phyloP scores from a whole-genome alignment of 2,888 invertebrate species.

The Lordiphosa fenestrarum region DNA sequence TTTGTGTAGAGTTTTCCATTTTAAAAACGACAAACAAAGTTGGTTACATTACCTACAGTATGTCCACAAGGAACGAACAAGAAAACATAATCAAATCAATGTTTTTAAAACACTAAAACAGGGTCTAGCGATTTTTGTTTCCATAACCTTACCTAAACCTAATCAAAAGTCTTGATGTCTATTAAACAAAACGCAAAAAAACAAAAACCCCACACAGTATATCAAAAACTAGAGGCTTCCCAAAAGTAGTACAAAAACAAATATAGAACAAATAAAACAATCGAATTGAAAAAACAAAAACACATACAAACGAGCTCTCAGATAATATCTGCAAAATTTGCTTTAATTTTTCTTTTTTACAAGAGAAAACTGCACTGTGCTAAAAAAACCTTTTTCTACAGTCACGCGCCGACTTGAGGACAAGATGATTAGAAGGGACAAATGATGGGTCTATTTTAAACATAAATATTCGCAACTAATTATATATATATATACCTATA shows the following conservation, averaged over 20 bases:
- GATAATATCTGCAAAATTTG: constrained; percentile 40
- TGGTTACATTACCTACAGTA: constrained; percentile 43
- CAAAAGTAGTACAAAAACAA: constrained; percentile 61
- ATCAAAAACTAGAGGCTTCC: constrained; percentile 69
- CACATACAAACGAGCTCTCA: constrained; percentile 57
- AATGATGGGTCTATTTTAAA: constrained; percentile 39
- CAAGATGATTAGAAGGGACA: constrained; percentile 22
- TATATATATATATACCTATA: constrained; percentile 19
- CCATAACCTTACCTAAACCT: constrained; percentile 14
- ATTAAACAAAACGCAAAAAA: constrained; percentile 33
- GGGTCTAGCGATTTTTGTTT: constrained; percentile 50
- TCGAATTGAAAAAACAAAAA: constrained; percentile 18
- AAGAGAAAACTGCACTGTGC: constrained; percentile 14
- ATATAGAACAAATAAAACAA: constrained; percentile 19
- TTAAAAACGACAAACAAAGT: constrained; percentile 27
- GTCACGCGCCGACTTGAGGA: constrained; percentile 28
- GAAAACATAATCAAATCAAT: constrained; percentile 65
- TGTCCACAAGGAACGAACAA: constrained; percentile 22
- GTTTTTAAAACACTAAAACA: constrained; percentile 52
- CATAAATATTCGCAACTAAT: constrained; percentile 38
- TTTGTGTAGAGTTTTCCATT: constrained; percentile 53
- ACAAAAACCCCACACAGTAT: constrained; percentile 34
- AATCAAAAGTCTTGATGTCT: constrained; percentile 41
- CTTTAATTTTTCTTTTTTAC: constrained; percentile 38
- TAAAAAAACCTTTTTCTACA: constrained; percentile 21